Conservation (phyloP, 2,113 vertebrate species). For the Paedocypris sp. region DNA sequence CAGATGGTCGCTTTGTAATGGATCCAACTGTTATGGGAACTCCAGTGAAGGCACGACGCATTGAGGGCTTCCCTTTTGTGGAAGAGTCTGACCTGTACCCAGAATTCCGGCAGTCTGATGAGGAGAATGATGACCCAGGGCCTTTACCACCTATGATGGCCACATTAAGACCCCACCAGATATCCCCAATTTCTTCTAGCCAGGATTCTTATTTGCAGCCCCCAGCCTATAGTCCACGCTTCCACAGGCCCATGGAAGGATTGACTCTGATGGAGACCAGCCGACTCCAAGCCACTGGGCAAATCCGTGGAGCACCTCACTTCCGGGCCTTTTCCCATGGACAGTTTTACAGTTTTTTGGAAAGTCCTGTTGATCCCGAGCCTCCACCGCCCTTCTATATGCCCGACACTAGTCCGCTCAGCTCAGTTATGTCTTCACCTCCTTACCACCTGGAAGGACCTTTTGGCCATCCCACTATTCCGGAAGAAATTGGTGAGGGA, state of each 20-base stretch:
- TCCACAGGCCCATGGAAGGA: slow-evolving; percentile 85
- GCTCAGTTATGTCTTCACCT: slow-evolving; percentile 94
- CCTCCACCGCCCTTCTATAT: slow-evolving; percentile 90
- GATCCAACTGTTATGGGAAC: slow-evolving; percentile 74
- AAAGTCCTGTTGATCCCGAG: slow-evolving; percentile 83
- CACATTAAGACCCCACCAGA: slow-evolving; percentile 79
- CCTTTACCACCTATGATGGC: slow-evolving; percentile 77
- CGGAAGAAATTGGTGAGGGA: slow-evolving; percentile 83
- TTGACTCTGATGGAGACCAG: slow-evolving; percentile 74
- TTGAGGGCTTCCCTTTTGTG: slow-evolving; percentile 96
- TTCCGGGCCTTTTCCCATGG: slow-evolving; percentile 76
- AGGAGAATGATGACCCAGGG: slow-evolving; percentile 88
- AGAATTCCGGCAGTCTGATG: slow-evolving; percentile 93
- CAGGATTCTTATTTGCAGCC: slow-evolving; percentile 95
- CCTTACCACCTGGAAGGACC: slow-evolving; percentile 84
- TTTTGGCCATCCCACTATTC: slow-evolving; percentile 85
- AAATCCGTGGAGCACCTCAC: slow-evolving; percentile 73
- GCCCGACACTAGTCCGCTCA: slow-evolving; percentile 91
- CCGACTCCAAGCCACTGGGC: slow-evolving; percentile 81
- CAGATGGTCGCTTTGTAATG: slow-evolving; percentile 91
- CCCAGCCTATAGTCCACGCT: slow-evolving; percentile 94
- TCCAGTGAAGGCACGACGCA: slow-evolving; percentile 75
- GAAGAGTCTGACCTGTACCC: slow-evolving; percentile 96
- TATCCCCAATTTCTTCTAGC: slow-evolving; percentile 90
- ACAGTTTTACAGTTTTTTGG: slow-evolving; percentile 90